Conservation (phyloP, 2,797 vertebrate genomes). For the Carcharodon carcharias region DNA sequence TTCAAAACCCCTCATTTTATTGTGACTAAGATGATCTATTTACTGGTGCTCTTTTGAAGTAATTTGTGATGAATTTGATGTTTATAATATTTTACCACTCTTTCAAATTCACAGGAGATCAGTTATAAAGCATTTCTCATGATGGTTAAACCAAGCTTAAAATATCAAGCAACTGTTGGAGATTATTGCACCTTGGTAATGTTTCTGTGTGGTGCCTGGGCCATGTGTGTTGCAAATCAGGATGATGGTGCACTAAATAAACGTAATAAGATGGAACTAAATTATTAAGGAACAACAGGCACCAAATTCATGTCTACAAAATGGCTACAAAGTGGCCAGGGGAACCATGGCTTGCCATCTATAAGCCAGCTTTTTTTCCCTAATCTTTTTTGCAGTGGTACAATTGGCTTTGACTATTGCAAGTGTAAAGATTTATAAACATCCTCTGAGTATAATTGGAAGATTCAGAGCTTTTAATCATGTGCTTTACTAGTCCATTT, state of each 20-base stretch:
- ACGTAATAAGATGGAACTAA: not conserved
- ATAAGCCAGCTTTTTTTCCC: not conserved
- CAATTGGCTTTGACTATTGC: not conserved
- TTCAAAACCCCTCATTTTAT: not conserved
- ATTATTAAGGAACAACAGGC: not conserved
- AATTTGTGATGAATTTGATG: not conserved
- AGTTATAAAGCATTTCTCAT: not conserved
- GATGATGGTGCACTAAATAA: not conserved
- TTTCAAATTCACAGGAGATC: not conserved
- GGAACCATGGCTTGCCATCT: not conserved
- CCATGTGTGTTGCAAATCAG: not conserved
- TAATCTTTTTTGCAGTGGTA: not conserved
- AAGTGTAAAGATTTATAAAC: not conserved
- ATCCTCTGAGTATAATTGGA: not conserved
- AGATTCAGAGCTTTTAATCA: not conserved
- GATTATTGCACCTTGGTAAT: not conserved
- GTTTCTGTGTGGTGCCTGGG: not conserved
- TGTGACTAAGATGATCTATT: not conserved
- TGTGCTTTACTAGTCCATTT: not conserved
- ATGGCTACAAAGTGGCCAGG: not conserved
- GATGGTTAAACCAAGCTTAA: slow-evolving; percentile 1
- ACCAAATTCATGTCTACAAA: not conserved
- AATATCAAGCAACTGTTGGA: not conserved
- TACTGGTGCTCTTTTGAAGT: not conserved
- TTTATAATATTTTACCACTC: not conserved